Base-by-base conservation (phyloP, 1,140 invertebrate genomes). In the Eufriesea mexicana region DNA sequence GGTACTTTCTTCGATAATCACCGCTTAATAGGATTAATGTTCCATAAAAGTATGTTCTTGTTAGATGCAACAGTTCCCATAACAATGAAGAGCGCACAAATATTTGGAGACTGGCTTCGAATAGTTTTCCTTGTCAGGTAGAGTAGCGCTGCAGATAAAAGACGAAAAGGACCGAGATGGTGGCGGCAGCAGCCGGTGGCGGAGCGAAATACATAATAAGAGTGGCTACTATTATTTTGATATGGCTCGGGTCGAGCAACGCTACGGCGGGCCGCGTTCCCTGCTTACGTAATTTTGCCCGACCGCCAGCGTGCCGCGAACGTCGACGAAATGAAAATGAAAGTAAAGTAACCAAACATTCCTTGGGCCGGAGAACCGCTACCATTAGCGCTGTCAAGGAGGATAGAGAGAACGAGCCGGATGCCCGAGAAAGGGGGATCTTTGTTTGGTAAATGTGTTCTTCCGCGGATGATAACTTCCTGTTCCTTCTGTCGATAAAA, bases 311-410 rank as follows among this genome's bases (percentile, higher is more conserved):
- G 84, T 89, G 86, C 89, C 83, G 86, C 88, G 89, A 90, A 87
- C 88, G 87, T 83, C 90, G 86, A 91, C 92, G 85, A 94, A 93
- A 93, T 89, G 91, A 94, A 93, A 94, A 93, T 91, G 93, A 94
- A 94, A 93, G 92, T 92, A 93, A 93, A 93, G 92, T 91, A 93
- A 91, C 87, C 91, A 91, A 93, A 92, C 91, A 90, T 90, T 91
- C 88, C 91, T 90, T 49, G 54, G 87, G 89, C 88, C 86, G 84
- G 85, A 84, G 87, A 87, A 82, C 82, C 67, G 83, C 68, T 78
- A 74, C 70, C 83, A 49, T 78, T 64, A 49, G 16, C 64, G 75
- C 35, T 55, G 35, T 47, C 59, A 64, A 72, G 66, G 59, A 86
- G 47, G 77, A 51, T 47, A 23, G 64, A 77, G 71, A 74, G 72